A percentile compares a stretch with the other conserved stretches of the same genome.
Conservation (phyloP, 92 coral and sea anemone species). For the Zoanthus sociatus region DNA sequence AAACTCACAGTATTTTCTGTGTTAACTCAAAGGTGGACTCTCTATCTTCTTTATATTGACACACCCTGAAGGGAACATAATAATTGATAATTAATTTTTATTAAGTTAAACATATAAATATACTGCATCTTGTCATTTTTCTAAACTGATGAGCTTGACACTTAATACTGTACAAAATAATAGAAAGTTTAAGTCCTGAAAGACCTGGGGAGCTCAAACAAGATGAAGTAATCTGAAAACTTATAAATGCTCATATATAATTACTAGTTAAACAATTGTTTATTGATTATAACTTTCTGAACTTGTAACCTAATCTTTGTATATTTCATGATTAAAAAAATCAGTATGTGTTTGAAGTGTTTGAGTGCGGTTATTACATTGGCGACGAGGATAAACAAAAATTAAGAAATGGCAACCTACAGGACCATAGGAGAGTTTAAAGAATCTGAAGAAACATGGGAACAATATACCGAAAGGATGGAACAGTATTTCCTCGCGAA, state of each 20-base stretch:
- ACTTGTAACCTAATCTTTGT: no score
- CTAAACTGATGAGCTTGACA: no score
- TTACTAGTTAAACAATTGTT: no score
- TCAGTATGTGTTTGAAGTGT: no score
- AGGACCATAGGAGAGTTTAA: slow-evolving; percentile 17
- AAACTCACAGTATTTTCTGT: slow-evolving; percentile 63
- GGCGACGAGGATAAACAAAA: background rate
- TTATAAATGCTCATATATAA: no score
- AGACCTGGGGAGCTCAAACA: no score
- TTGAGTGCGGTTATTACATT: slow-evolving; percentile 9
- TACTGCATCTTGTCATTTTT: no score
- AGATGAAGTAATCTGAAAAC: no score
- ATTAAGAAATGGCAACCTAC: slow-evolving; percentile 15
- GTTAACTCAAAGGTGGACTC: slow-evolving; percentile 63
- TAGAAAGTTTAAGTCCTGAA: no score
- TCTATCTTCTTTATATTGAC: slow-evolving; percentile 67
- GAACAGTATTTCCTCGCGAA: slow-evolving; percentile 60
- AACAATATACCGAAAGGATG: slow-evolving; percentile 27
- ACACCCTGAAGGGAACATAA: slow-evolving; percentile 50
- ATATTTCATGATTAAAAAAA: no score
- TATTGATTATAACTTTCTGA: no score
- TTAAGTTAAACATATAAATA: background rate
- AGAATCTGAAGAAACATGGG: slow-evolving; percentile 18
- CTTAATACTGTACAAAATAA: no score
- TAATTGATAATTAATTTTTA: background rate